These are phyloP conservation scores for Dynastes maya DNA, from an alignment of 2,888 invertebrate genomes.

Conservation along the genomic window DNA sequence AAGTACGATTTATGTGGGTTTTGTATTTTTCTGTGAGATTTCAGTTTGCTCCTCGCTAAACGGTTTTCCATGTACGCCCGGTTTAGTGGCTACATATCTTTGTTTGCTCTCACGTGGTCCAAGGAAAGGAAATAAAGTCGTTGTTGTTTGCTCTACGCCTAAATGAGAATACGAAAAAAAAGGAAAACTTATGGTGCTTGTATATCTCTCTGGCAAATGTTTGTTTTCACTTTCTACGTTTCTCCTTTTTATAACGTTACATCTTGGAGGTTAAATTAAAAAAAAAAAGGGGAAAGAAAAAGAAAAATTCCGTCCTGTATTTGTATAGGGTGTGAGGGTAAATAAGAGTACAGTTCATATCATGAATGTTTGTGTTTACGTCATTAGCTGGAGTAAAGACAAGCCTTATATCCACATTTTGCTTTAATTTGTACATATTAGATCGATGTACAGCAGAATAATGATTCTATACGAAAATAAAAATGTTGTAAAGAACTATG, in stretches of 20 bases:
- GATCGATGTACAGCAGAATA: too few relatives aligned
- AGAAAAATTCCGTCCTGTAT: too few relatives aligned
- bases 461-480: too few relatives aligned
- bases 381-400: too few relatives aligned
- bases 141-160: constrained; percentile 48
- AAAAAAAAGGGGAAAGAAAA: neutral
- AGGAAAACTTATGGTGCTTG: constrained; percentile 28
- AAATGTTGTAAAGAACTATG: too few relatives aligned
- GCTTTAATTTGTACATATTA: neutral
- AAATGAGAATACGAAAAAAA: constrained; percentile 49
- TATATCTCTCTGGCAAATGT: constrained; percentile 37
- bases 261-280: neutral
- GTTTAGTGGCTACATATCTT: constrained; percentile 62
- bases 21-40: constrained; percentile 48
- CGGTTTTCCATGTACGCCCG: constrained; percentile 61
- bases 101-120: constrained; percentile 60
- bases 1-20: constrained; percentile 43
- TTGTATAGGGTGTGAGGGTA: too few relatives aligned
- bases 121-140: constrained; percentile 53
- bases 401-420: neutral
- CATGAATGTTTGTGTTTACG: too few relatives aligned
- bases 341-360: too few relatives aligned
- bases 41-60: constrained; percentile 55
- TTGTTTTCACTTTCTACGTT: constrained; percentile 33
- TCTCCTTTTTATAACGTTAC: neutral